Percentiles rank a stretch among this genome's conserved stretches.
phyloP scores from a whole-genome alignment of 2,797 vertebrate species.

The Anguilla obscura region DNA sequence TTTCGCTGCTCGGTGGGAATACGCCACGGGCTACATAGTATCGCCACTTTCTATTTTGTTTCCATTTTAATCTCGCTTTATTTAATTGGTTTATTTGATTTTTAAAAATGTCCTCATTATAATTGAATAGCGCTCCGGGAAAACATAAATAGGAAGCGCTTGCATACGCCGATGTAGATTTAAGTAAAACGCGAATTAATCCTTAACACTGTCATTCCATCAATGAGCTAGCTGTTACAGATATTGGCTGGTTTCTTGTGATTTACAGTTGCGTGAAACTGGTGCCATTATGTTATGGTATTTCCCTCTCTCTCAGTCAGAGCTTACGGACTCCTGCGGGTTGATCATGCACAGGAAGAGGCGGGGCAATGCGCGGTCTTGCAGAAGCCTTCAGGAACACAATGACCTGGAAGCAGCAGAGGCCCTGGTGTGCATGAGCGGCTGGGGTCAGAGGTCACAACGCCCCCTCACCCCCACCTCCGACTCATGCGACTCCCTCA shows the following conservation, averaged over 20 bases:
- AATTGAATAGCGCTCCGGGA: background rate
- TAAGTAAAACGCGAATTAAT: background rate
- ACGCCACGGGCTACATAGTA: background rate
- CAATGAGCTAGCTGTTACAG: background rate
- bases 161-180: background rate
- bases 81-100: background rate
- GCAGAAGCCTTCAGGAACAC: conserved; percentile 79
- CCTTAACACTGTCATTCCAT: background rate
- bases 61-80: background rate
- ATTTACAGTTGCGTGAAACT: background rate
- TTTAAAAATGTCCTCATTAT: background rate
- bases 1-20: background rate
- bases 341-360: conserved; percentile 81
- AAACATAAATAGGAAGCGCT: background rate
- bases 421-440: conserved; percentile 95
- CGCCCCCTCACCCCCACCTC: conserved; percentile 93
- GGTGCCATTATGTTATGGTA: background rate
- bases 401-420: conserved; percentile 95
- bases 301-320: conserved; percentile 67
- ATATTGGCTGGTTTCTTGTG: background rate
- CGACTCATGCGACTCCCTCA: conserved; percentile 87
- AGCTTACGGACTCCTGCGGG: conserved; percentile 78
- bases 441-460: conserved; percentile 85
- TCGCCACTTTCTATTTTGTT: background rate
- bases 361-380: conserved; percentile 83